phyloP scores from a whole-genome alignment of 2,113 vertebrate genomes.

The Rhabdornis inornatus region DNA sequence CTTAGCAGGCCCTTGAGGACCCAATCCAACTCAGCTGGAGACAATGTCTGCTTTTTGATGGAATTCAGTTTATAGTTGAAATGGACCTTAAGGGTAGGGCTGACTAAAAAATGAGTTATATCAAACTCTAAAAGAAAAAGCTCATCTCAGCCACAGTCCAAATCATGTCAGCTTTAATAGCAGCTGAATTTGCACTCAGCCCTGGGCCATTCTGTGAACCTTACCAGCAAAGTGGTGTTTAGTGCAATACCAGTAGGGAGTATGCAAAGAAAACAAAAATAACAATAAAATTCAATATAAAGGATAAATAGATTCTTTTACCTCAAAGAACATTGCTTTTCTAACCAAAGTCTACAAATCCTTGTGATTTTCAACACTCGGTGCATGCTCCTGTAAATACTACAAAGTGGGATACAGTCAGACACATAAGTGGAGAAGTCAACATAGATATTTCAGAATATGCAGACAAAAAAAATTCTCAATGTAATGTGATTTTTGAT shows the following conservation, averaged over 20 bases:
- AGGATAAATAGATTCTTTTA: neutral
- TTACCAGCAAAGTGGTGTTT: neutral
- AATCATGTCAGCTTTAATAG: neutral
- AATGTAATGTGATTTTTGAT: neutral
- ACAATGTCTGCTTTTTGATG: neutral
- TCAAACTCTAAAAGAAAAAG: neutral
- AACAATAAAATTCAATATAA: neutral
- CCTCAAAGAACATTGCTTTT: neutral
- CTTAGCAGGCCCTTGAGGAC: neutral
- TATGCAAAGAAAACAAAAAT: neutral
- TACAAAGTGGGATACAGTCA: neutral
- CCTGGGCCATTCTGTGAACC: neutral
- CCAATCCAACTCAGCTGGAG: neutral
- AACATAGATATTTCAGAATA: neutral
- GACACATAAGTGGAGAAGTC: neutral
- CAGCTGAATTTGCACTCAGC: neutral
- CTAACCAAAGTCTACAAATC: neutral
- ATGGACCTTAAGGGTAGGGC: neutral
- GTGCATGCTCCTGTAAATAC: neutral
- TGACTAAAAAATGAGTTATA: slow-evolving; percentile 32
- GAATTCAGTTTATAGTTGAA: neutral
- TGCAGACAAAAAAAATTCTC: neutral
- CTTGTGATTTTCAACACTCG: neutral
- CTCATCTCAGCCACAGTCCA: neutral
- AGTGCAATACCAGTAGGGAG: neutral